Evolutionary conservation across 2,888 invertebrate species (phyloP).

Genomic region (Hypomecis punctinalis): DNA sequence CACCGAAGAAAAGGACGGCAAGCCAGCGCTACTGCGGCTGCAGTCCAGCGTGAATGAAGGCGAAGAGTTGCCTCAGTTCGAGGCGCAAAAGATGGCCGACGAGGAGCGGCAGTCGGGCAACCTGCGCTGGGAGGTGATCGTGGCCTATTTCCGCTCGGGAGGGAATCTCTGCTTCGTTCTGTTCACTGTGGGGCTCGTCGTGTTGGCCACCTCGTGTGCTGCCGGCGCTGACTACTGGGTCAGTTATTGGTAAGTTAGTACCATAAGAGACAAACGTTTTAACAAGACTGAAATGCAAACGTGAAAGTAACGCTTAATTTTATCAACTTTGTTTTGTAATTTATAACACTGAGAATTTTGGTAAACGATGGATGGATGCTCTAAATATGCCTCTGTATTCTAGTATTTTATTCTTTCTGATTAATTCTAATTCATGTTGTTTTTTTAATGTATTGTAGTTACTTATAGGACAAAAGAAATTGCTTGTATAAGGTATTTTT

Average conservation of each 20-base stretch:
- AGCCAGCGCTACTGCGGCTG: constrained; percentile 45
- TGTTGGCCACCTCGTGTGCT: constrained; percentile 85
- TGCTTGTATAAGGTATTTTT: too few species aligned
- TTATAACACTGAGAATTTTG: too few species aligned
- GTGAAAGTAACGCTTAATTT: too few species aligned
- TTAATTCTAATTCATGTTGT: too few species aligned
- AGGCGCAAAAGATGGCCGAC: constrained; percentile 69
- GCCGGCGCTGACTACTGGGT: constrained; percentile 89
- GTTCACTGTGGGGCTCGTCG: constrained; percentile 58
- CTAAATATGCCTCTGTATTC: too few species aligned
- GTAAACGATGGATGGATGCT: too few species aligned
- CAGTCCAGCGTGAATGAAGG: constrained; percentile 55
- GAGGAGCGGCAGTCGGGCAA: constrained; percentile 75
- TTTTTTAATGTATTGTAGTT: too few species aligned
- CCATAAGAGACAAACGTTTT: too few species aligned
- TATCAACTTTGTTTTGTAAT: too few species aligned
- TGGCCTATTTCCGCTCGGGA: constrained; percentile 70
- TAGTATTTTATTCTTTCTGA: too few species aligned
- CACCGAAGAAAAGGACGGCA: constrained; percentile 49
- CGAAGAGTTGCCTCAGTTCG: constrained; percentile 65
- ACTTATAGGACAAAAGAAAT: too few species aligned
- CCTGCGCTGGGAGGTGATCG: constrained; percentile 70
- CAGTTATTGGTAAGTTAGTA: constrained; percentile 85
- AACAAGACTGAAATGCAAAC: background rate
- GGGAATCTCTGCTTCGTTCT: constrained; percentile 65